These are phyloP conservation scores for Papilio aristodemus DNA, from an alignment of 1,140 invertebrate genomes.

Conservation along the genomic window DNA sequence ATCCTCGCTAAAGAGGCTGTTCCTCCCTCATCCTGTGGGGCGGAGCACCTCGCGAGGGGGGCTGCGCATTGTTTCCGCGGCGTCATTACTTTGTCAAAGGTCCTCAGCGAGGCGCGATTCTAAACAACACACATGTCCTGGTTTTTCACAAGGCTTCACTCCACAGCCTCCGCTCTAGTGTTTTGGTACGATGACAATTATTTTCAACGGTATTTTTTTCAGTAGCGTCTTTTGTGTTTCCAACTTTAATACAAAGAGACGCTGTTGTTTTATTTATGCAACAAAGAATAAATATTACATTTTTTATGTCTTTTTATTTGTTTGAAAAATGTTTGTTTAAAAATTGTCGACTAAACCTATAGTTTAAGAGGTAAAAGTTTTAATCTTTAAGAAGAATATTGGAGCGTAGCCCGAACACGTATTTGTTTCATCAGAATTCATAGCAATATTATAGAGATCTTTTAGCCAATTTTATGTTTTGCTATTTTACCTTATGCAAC, in stretches of 20 bases:
- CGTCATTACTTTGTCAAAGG: slow-evolving; percentile 75
- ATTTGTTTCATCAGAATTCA: too few species aligned
- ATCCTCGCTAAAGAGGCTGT: slow-evolving; percentile 44
- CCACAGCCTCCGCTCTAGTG: slow-evolving; percentile 29
- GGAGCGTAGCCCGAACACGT: too few species aligned
- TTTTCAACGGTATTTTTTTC: slow-evolving; percentile 27
- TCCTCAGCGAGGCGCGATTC: slow-evolving; percentile 57
- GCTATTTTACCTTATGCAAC: too few species aligned
- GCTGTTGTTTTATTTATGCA: not conserved
- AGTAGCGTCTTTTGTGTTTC: slow-evolving; percentile 7
- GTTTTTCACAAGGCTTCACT: slow-evolving; percentile 28
- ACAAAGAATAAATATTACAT: not conserved
- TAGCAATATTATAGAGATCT: too few species aligned
- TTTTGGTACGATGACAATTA: slow-evolving; percentile 42
- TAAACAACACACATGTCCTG: slow-evolving; percentile 42
- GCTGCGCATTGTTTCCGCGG: slow-evolving; percentile 53
- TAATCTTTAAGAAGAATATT: too few species aligned
- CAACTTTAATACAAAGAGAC: not conserved
- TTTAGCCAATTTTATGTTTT: too few species aligned
- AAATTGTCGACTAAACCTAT: too few species aligned
- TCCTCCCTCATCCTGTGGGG: slow-evolving; percentile 34
- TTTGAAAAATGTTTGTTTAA: too few species aligned
- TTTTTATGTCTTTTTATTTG: too few species aligned
- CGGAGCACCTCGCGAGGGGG: slow-evolving; percentile 36
- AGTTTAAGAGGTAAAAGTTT: too few species aligned